These are phyloP conservation scores for Conus ventricosus DNA, from an alignment of 1,140 invertebrate genomes.

Conservation along the genomic window DNA sequence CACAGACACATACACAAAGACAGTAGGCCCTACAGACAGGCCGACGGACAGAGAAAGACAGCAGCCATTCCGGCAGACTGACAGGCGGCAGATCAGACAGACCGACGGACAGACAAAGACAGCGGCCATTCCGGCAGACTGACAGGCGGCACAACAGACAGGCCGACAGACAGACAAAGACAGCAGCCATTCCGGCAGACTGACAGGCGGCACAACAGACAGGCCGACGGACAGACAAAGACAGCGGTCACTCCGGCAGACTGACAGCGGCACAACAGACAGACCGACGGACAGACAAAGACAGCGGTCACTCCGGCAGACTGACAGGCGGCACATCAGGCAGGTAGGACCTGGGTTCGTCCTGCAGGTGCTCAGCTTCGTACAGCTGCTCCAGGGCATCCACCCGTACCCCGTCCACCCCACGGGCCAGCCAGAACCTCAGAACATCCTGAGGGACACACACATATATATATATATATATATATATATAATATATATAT, in stretches of 20 bases:
- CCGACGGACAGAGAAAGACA: too few species aligned
- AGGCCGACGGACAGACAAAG: background rate
- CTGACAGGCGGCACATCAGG: conserved; percentile 37
- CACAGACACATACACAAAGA: background rate
- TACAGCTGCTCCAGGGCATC: conserved; percentile 66
- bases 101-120: too few species aligned
- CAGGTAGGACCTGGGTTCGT: conserved; percentile 46
- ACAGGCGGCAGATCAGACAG: too few species aligned
- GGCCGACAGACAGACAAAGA: too few species aligned
- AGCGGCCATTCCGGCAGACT: too few species aligned
- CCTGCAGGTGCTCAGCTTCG: conserved; percentile 54
- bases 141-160: too few species aligned
- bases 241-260: background rate
- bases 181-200: background rate
- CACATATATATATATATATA: too few species aligned
- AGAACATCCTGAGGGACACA: conserved; percentile 57
- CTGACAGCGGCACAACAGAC: conserved; percentile 36
- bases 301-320: background rate
- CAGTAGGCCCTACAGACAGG: background rate
- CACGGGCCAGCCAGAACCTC: conserved; percentile 69
- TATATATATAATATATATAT: too few species aligned
- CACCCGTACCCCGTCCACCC: conserved; percentile 70
- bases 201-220: conserved; percentile 35
- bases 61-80: too few species aligned
- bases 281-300: background rate